These are phyloP conservation scores for Mergus octosetaceus DNA, from an alignment of 2,797 vertebrate genomes.

Conservation along the genomic window DNA sequence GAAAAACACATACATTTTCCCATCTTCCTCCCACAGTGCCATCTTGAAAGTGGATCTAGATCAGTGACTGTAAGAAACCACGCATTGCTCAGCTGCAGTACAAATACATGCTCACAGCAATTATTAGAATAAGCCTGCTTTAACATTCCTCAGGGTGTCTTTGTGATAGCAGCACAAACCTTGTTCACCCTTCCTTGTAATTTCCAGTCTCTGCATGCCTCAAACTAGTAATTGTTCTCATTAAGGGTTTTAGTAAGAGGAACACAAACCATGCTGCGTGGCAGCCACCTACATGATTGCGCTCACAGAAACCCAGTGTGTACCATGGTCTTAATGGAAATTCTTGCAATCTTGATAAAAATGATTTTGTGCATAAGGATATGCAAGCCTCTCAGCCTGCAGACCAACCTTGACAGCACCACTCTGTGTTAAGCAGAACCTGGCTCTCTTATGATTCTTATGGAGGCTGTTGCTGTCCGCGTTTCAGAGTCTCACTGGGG, in stretches of 20 bases:
- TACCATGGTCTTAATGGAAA: not conserved
- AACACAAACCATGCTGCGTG: constrained; percentile 13
- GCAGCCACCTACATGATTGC: constrained; percentile 5
- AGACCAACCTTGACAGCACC: not conserved
- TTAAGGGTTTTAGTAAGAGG: constrained; percentile 21
- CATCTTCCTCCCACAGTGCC: not conserved
- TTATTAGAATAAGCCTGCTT: constrained; percentile 12
- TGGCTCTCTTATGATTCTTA: not conserved
- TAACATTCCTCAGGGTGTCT: not conserved
- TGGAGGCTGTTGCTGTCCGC: not conserved
- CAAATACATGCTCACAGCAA: not conserved
- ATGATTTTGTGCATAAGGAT: accelerated
- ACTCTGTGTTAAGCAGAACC: not conserved
- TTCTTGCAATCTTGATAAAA: not conserved
- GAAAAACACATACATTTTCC: not conserved
- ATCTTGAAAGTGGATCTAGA: not conserved
- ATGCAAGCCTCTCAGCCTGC: not conserved
- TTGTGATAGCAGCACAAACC: constrained; percentile 16
- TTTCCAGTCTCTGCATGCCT: constrained; percentile 43
- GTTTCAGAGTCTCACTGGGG: not conserved
- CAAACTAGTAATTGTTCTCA: constrained; percentile 37
- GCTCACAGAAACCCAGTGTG: not conserved
- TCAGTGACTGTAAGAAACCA: not conserved
- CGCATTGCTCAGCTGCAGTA: not conserved
- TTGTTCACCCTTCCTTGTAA: not conserved